Percentiles rank a stretch among this genome's conserved stretches.
Conservation (phyloP, 2,113 vertebrate genomes). For the Cynoglossus semilaevis region DNA sequence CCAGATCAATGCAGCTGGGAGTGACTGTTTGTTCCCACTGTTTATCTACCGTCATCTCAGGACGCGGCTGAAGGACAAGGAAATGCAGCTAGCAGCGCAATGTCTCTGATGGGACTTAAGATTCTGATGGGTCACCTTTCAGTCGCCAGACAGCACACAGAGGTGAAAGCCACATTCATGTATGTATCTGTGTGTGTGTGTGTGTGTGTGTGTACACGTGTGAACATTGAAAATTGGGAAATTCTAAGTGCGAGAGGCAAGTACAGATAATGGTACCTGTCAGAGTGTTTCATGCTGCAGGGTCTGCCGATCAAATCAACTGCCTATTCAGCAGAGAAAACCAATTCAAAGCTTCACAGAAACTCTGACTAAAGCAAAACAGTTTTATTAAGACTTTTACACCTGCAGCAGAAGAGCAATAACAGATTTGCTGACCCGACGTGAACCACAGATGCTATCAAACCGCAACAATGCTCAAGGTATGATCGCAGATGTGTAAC, state of each 20-base stretch:
- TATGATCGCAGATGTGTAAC: constrained; percentile 26
- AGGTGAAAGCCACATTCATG: constrained; percentile 49
- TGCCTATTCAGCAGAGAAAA: constrained; percentile 32
- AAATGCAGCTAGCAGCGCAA: constrained; percentile 45
- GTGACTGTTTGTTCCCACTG: constrained; percentile 72
- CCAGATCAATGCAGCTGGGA: constrained; percentile 73
- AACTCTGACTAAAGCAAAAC: constrained; percentile 35
- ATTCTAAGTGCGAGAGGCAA: constrained; percentile 11
- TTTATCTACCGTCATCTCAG: constrained; percentile 71
- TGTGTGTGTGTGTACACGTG: background rate
- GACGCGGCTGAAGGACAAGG: constrained; percentile 62
- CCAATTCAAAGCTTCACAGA: constrained; percentile 4
- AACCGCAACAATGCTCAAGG: constrained; percentile 9
- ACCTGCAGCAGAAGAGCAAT: constrained; percentile 45
- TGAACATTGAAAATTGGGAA: constrained; percentile 5
- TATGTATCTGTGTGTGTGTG: constrained; percentile 7
- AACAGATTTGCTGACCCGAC: constrained; percentile 48
- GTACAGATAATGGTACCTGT: constrained; percentile 36
- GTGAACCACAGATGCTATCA: constrained; percentile 48
- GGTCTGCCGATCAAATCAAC: constrained; percentile 49
- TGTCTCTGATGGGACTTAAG: constrained; percentile 52
- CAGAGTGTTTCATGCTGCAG: constrained; percentile 28
- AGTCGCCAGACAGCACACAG: constrained; percentile 54
- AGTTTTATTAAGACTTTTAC: constrained; percentile 50
- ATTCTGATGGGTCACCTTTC: constrained; percentile 50